These are phyloP conservation scores for Triplophysa tibetana DNA, from an alignment of 2,113 vertebrate species.

Conservation along the genomic window DNA sequence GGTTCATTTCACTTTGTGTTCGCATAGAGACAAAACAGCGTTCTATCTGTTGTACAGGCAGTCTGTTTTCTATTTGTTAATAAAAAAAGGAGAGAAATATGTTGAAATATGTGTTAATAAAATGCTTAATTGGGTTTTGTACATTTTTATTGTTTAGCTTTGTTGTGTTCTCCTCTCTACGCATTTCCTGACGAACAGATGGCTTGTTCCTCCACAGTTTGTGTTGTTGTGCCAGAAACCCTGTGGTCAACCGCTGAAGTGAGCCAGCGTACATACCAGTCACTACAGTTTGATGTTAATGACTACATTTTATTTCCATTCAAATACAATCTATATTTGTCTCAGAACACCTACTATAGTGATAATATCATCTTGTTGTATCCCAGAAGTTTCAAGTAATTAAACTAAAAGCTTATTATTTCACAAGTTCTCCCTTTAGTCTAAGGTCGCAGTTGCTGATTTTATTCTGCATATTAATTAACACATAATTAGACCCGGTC, in stretches of 20 bases:
- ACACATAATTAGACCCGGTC: conserved; percentile 1
- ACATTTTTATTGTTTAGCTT: conserved; percentile 60
- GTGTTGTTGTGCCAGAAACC: conserved; percentile 4
- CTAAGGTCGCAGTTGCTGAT: conserved; percentile 1
- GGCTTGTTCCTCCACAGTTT: conserved; percentile 18
- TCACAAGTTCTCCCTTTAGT: conserved; percentile 1
- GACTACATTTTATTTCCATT: not conserved
- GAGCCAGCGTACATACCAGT: not conserved
- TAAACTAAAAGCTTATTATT: not conserved
- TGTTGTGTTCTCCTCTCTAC: not conserved
- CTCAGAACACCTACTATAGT: conserved; percentile 25
- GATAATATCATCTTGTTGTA: not conserved
- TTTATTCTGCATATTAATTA: conserved; percentile 18
- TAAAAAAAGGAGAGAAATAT: conserved; percentile 68
- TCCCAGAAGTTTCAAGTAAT: not conserved
- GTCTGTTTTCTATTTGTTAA: conserved; percentile 98
- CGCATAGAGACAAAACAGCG: conserved; percentile 82
- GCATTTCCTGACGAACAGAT: conserved; percentile 39
- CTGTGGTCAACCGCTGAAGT: not conserved
- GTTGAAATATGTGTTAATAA: conserved; percentile 90
- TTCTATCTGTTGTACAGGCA: conserved; percentile 88
- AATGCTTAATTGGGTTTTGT: conserved; percentile 94
- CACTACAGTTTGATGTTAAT: conserved; percentile 9
- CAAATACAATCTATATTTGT: not conserved
- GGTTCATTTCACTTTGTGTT: conserved; percentile 88